These are phyloP conservation scores for Gonioctena quinquepunctata DNA, from an alignment of 1,140 invertebrate species.

Conservation along the genomic window DNA sequence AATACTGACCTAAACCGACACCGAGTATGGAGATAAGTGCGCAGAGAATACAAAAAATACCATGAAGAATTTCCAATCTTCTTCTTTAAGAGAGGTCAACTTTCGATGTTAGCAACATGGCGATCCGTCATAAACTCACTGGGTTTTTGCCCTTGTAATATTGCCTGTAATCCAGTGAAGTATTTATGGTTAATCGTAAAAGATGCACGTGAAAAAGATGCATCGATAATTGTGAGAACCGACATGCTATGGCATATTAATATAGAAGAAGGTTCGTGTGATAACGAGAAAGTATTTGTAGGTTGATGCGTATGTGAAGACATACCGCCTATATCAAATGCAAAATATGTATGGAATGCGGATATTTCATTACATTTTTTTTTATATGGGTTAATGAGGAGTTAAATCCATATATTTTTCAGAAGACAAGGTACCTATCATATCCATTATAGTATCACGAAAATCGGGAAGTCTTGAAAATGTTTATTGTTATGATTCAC, in stretches of 20 bases:
- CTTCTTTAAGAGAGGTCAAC: background rate
- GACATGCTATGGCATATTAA: background rate
- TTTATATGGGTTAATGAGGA: too few relatives aligned
- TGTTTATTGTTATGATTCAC: too few relatives aligned
- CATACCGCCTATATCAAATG: background rate
- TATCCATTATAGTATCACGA: too few relatives aligned
- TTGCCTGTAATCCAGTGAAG: background rate
- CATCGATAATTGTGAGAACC: constrained; percentile 5
- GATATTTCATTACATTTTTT: too few relatives aligned
- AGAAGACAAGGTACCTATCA: too few relatives aligned
- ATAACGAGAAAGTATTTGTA: background rate
- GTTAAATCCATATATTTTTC: too few relatives aligned
- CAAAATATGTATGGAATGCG: background rate
- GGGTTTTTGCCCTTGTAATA: background rate
- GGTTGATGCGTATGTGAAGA: background rate
- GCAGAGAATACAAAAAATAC: too few relatives aligned
- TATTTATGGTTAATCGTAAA: constrained; percentile 9
- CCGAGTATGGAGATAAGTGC: too few relatives aligned
- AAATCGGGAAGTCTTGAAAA: too few relatives aligned
- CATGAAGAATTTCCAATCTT: background rate
- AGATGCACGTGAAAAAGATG: constrained; percentile 6
- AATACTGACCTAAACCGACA: too few relatives aligned
- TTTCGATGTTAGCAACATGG: background rate
- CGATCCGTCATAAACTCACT: background rate
- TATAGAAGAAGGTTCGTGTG: background rate